phyloP scores from a whole-genome alignment of 37 sponge, comb jelly and placozoan genomes.

The Eunapius fragilis region DNA sequence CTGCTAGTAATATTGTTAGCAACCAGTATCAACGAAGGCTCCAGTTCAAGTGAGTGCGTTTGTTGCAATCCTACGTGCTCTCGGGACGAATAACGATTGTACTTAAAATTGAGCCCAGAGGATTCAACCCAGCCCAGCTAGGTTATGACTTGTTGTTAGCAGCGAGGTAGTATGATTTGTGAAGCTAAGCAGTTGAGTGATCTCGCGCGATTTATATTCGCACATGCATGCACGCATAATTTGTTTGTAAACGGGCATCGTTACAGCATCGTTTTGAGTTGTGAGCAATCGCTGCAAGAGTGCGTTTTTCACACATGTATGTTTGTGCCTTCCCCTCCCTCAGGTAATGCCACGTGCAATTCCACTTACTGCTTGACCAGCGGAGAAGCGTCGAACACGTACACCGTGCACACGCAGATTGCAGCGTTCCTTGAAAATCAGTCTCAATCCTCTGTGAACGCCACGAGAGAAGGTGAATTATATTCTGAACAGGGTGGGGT shows the following conservation, averaged over 20 bases:
- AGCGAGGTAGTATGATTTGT: no score
- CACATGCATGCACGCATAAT: no score
- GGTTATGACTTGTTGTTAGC: no score
- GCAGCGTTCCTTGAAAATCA: background rate
- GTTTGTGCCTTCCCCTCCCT: background rate
- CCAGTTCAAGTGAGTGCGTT: background rate
- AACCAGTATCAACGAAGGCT: background rate
- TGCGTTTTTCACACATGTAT: no score
- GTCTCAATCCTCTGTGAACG: background rate
- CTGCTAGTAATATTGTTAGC: background rate
- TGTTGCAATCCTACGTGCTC: background rate
- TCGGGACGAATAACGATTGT: background rate
- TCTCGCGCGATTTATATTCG: no score
- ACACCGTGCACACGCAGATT: background rate
- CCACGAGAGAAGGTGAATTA: background rate
- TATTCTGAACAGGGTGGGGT: no score
- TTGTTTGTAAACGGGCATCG: no score
- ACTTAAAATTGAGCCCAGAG: background rate
- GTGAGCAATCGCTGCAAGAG: no score
- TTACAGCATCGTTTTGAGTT: no score
- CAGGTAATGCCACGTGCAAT: background rate
- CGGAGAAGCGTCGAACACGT: background rate
- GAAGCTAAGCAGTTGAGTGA: no score
- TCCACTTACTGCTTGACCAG: background rate
- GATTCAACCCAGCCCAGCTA: no score